Base-by-base conservation (phyloP, 2,797 vertebrate species). In the Linurgus olivaceus region DNA sequence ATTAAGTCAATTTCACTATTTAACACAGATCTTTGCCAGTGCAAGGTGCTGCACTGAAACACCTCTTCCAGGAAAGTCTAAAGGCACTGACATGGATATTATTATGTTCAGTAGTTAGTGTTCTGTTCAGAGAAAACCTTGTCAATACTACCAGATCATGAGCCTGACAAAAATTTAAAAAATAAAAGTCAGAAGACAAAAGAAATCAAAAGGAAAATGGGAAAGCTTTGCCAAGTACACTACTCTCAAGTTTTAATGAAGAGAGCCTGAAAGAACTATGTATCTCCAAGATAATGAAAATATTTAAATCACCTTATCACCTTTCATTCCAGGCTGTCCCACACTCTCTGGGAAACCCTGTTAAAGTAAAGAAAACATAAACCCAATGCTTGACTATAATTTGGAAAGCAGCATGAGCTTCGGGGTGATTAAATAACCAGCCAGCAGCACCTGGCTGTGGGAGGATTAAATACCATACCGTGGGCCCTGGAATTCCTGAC, bases 221-320 rank as follows among this genome's bases (percentile, higher is more conserved):
- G 5, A 79, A 74, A 17, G 13, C 9, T 68, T 90, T 92, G 35
- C 42, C 40, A 84, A 72, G 28, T n/a, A 67, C 8, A 6, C 65
- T 24, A 86, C 48, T 45, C 63, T 83, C 55, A 73, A 51, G 42
- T 33, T n/a, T 17, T 79, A 65, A 47, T 61, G 33, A 50, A 89
- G 47, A 38, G 33, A 48, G 76, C 84, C 65, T 48, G 18, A 93
- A 95, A 72, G 51, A 88, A 66, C 93, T 94, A 97, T 73, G 90
- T 83, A 92, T 97, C 82, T 97, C 97, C 98, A 95, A 98, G 98
- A 99, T 98, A 99, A 99, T 97, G 97, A 97, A 99, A 99, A 99
- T 98, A 99, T 98, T 99, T 99, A 99, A 98, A 99, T 99, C 99
- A 99, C 99, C 99, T 99, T 99, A 99, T 99, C 99, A 99, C 99